Conservation (phyloP, 1,140 invertebrate species). For the Ceratina japonica region DNA sequence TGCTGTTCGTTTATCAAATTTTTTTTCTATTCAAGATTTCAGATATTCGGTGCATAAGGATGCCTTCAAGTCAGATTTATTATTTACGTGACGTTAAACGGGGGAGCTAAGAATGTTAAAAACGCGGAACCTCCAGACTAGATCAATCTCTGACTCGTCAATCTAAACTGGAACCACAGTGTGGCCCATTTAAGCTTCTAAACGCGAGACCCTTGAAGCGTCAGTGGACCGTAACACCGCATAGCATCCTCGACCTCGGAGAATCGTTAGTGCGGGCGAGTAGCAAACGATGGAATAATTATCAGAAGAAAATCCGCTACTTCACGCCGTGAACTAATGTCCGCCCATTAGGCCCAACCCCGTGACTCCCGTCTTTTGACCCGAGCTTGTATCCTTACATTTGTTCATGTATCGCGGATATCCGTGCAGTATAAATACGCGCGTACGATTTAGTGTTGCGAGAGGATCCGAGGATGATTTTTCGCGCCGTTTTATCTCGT, state of each 20-base stretch:
- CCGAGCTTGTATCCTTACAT: too few species aligned
- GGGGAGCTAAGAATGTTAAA: too few species aligned
- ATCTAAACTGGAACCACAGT: too few species aligned
- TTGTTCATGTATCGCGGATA: neutral
- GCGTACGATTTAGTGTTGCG: neutral
- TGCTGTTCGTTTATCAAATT: too few species aligned
- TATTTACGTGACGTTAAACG: too few species aligned
- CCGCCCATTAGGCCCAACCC: conserved; percentile 19
- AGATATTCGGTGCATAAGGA: too few species aligned
- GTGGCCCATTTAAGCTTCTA: too few species aligned
- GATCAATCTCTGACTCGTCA: too few species aligned
- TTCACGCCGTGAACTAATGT: conserved; percentile 25
- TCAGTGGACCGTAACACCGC: neutral
- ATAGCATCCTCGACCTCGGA: conserved; percentile 20
- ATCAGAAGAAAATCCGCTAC: conserved; percentile 27
- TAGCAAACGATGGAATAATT: conserved; percentile 30
- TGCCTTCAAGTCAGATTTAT: too few species aligned
- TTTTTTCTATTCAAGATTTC: too few species aligned
- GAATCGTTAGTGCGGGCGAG: neutral
- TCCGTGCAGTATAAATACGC: conserved; percentile 22
- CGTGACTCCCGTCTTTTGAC: neutral
- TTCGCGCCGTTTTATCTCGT: conserved; percentile 21
- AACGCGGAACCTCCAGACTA: too few species aligned
- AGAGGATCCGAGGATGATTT: conserved; percentile 16
- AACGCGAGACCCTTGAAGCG: too few species aligned